Evolutionary conservation across 1,140 invertebrate species (phyloP).

Genomic region (Zaprionus vittiger): DNA sequence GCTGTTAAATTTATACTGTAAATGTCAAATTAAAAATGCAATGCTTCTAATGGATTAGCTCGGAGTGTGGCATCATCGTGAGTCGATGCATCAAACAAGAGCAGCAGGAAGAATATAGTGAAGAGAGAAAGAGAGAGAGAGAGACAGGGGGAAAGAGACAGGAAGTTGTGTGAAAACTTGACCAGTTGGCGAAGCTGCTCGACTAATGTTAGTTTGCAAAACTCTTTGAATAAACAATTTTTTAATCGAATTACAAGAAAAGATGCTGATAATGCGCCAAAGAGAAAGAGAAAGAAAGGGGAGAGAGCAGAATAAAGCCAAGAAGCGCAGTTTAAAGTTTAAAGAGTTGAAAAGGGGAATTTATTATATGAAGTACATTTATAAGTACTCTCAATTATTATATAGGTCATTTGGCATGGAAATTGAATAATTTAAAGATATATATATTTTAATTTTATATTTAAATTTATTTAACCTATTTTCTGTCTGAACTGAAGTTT

Average conservation of each 20-base stretch:
- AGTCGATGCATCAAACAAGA: conserved; percentile 69
- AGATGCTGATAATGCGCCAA: conserved; percentile 26
- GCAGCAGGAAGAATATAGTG: neutral
- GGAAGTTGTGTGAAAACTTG: conserved; percentile 7
- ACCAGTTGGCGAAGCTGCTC: neutral
- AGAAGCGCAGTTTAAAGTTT: neutral
- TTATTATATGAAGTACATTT: too few species aligned
- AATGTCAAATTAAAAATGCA: conserved; percentile 82
- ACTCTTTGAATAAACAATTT: conserved; percentile 53
- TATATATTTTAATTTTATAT: too few species aligned
- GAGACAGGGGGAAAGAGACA: neutral
- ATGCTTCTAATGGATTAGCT: conserved; percentile 78
- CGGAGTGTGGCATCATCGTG: conserved; percentile 41
- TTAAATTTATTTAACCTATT: too few species aligned
- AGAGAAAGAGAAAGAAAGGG: neutral
- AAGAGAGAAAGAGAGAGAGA: too few species aligned
- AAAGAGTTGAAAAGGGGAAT: too few species aligned
- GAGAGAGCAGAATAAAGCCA: neutral
- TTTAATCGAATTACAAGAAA: conserved; percentile 46
- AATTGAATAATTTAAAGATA: too few species aligned
- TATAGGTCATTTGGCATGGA: too few species aligned
- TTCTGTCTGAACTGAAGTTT: too few species aligned
- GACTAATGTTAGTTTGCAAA: conserved; percentile 33
- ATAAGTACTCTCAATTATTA: too few species aligned
- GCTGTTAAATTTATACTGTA: conserved; percentile 69